Base-by-base conservation (phyloP, 1,140 invertebrate species). In the Drosophila littoralis region DNA sequence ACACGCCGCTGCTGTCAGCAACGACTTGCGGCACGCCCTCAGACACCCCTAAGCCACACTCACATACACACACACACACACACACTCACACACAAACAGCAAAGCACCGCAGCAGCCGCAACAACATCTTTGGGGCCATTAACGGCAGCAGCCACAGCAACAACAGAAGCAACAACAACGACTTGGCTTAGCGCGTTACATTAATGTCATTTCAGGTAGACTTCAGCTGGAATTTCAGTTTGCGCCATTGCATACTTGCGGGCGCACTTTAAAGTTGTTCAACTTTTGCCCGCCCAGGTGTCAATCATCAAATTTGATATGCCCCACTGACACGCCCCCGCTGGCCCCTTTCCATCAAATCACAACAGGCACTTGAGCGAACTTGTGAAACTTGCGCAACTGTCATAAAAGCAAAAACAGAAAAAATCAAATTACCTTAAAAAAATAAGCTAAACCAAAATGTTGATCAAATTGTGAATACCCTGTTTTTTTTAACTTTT, bases 91-190 rank as follows among this genome's bases (percentile, higher is more conserved):
- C 45, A 43, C 58, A 22, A 40, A 57, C 28, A 54, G 59, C 68
- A 73, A 73, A 40, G 68, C 28, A 79, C 81, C 80, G 54, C 79
- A 82, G 71, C 57, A 71, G 63, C 75, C 79, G 67, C 80, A 83
- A 79, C 79, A 79, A 82, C 79, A 78, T 71, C 75, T 61, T 75
- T 71, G 77, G 46, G 68, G 77, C 77, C 72, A 80, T 80, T 80
- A 80, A 64, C 60, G 67, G 48, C 64, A 79, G 66, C 36, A 75
- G 60, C 45, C 28, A 38, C 22, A n/a, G 43, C 50, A 36, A 36
- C 52, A 63, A 59, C 65, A 48, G 9, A 43, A 58, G 46, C 75
- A 79, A 71, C 74, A 67, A 78, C 70, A 74, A 35, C 63, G 57
- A 40, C 40, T 63, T 42, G 33, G 69, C 72, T 70, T 58, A 75